Evolutionary conservation across 2,888 invertebrate species (phyloP).

Genomic region (Philaethria dido): DNA sequence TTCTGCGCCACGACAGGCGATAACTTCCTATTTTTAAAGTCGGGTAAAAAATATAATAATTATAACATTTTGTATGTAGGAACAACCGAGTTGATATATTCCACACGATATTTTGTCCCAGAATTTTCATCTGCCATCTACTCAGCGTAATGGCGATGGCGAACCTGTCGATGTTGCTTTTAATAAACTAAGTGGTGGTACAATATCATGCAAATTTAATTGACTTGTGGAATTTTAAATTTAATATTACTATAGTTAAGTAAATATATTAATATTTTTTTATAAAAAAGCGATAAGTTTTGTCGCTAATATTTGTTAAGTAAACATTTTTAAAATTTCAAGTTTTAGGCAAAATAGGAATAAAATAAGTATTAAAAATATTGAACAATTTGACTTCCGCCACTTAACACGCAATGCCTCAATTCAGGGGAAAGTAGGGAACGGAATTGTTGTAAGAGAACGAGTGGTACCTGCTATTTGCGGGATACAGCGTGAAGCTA

Average conservation of each 20-base stretch:
- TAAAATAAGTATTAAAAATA: too few relatives aligned
- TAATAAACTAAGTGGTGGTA: conserved; percentile 23
- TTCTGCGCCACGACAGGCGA: too few relatives aligned
- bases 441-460: too few relatives aligned
- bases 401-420: too few relatives aligned
- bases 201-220: conserved; percentile 17
- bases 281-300: neutral
- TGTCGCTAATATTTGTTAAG: neutral
- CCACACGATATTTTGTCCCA: conserved; percentile 2
- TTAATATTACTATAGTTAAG: neutral
- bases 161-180: conserved; percentile 12
- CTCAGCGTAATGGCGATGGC: conserved; percentile 22
- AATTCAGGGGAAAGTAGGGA: too few relatives aligned
- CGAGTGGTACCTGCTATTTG: too few relatives aligned
- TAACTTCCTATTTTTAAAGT: too few relatives aligned
- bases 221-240: neutral
- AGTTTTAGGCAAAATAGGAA: too few relatives aligned
- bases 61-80: neutral
- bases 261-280: neutral
- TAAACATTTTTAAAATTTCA: too few relatives aligned
- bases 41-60: neutral
- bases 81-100: conserved; percentile 2
- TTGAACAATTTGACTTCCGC: too few relatives aligned
- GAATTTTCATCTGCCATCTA: conserved; percentile 11
- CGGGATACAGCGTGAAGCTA: too few relatives aligned